phyloP scores from a whole-genome alignment of 2,797 vertebrate species.

The Brotula barbata region DNA sequence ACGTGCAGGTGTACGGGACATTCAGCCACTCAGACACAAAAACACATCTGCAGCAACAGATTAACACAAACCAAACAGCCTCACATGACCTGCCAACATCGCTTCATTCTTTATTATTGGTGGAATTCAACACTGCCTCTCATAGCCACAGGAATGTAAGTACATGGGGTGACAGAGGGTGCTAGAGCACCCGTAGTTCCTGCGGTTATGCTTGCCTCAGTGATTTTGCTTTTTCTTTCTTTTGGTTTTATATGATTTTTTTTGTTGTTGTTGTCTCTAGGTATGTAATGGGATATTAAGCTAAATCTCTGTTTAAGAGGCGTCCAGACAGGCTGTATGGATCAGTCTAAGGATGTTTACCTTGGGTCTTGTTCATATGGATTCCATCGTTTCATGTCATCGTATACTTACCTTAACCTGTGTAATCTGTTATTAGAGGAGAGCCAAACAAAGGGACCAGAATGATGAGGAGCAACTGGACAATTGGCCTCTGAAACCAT shows the following conservation, averaged over 20 bases:
- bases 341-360: conserved; percentile 11
- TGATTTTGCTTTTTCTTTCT: neutral
- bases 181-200: too few species aligned
- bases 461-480: too few species aligned
- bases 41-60: neutral
- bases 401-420: conserved; percentile 40
- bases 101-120: neutral
- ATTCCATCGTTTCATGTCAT: conserved; percentile 23
- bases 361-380: conserved; percentile 10
- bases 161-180: too few species aligned
- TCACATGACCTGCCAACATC: neutral
- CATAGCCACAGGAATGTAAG: too few species aligned
- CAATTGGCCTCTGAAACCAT: too few species aligned
- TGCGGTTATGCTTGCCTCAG: too few species aligned
- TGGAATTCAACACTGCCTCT: neutral
- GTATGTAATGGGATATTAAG: neutral
- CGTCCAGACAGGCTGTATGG: neutral
- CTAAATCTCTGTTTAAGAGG: conserved; percentile 4
- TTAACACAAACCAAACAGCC: neutral
- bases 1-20: neutral
- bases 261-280: neutral
- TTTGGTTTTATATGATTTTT: too few species aligned
- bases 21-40: conserved; percentile 1
- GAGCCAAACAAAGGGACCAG: too few species aligned
- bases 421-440: neutral